These are phyloP conservation scores for Columba livia DNA, from an alignment of 2,113 vertebrate genomes.

Conservation along the genomic window DNA sequence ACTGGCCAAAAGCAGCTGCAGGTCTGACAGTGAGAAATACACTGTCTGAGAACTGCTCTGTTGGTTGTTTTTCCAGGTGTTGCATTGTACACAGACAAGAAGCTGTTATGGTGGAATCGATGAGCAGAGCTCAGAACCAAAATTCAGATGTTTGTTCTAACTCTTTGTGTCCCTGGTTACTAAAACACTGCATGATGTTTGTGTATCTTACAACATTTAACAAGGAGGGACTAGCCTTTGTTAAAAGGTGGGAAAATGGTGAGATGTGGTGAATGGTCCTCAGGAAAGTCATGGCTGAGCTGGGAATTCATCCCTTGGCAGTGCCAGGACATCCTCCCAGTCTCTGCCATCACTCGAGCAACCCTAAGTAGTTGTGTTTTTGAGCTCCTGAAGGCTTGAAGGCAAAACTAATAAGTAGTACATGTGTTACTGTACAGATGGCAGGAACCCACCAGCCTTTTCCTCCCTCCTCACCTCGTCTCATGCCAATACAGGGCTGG, in stretches of 20 bases:
- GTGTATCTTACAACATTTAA: background rate
- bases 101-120: background rate
- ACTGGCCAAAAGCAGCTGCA: background rate
- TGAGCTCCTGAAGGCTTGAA: background rate
- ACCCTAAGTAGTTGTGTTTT: background rate
- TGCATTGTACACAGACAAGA: background rate
- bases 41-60: background rate
- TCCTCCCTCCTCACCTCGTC: background rate
- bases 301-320: background rate
- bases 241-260: background rate
- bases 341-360: background rate
- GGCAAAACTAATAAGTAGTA: background rate
- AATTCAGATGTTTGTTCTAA: background rate
- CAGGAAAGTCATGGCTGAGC: background rate
- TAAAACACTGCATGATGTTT: background rate
- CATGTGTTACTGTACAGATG: background rate
- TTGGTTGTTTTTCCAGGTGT: background rate
- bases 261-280: background rate
- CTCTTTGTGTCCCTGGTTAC: background rate
- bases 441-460: background rate
- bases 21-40: background rate
- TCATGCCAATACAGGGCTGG: background rate
- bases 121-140: background rate
- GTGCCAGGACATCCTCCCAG: background rate
- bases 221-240: background rate